These are phyloP conservation scores for Carassius gibelio DNA, from an alignment of 2,113 vertebrate genomes.

Conservation along the genomic window DNA sequence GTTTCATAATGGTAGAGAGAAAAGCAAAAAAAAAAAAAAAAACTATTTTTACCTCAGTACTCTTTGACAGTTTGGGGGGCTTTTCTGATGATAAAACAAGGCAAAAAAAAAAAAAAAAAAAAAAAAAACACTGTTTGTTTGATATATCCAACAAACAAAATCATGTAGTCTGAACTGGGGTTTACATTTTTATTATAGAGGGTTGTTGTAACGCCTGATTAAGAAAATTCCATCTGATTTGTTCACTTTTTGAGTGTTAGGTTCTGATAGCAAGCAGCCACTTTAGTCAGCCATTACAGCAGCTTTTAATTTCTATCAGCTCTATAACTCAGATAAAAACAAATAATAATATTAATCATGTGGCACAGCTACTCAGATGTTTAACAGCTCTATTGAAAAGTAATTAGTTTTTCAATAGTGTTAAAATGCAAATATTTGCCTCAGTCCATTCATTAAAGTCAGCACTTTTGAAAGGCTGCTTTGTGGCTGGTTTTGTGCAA, in stretches of 20 bases:
- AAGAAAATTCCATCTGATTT: constrained; percentile 28
- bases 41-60: too few relatives aligned
- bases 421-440: constrained; percentile 63
- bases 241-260: constrained; percentile 32
- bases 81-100: too few relatives aligned
- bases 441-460: constrained; percentile 58
- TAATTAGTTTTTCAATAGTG: constrained; percentile 58
- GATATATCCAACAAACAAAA: too few relatives aligned
- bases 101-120: too few relatives aligned
- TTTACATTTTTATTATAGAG: not conserved
- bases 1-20: too few relatives aligned
- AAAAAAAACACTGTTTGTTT: too few relatives aligned
- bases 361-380: constrained; percentile 53
- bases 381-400: constrained; percentile 58
- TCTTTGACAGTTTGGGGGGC: too few relatives aligned
- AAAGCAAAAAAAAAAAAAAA: too few relatives aligned
- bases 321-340: constrained; percentile 47
- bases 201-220: not conserved
- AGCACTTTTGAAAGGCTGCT: constrained; percentile 56
- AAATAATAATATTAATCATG: constrained; percentile 55
- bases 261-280: constrained; percentile 14
- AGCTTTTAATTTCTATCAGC: constrained; percentile 29
- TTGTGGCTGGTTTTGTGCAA: constrained; percentile 46
- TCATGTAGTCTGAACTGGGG: too few relatives aligned
- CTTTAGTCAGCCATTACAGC: constrained; percentile 12